A percentile compares a stretch with the other conserved stretches of the same genome.
These are phyloP conservation scores for Dastarcus helophoroides DNA, from an alignment of 2,888 invertebrate species.

Conservation along the genomic window DNA sequence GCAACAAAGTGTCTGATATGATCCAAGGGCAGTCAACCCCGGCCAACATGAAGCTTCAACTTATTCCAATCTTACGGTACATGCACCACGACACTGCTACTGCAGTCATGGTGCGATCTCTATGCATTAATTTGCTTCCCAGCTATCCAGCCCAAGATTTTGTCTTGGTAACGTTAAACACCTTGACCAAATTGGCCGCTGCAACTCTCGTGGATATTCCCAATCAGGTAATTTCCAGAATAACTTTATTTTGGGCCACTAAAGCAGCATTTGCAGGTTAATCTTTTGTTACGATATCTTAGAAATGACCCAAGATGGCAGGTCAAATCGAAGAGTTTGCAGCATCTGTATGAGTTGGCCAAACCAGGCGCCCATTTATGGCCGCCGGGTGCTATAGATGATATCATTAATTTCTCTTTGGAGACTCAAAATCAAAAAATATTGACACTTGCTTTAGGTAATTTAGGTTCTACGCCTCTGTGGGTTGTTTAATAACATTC, in stretches of 20 bases:
- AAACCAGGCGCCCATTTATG: conserved; percentile 67
- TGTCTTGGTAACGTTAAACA: conserved; percentile 70
- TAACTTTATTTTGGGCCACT: too few species aligned
- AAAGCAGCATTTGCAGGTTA: conserved; percentile 36
- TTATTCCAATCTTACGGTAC: conserved; percentile 83
- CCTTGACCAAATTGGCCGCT: conserved; percentile 77
- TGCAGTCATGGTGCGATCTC: conserved; percentile 53
- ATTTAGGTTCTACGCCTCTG: too few species aligned
- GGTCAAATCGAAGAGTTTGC: conserved; percentile 56
- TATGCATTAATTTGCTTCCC: conserved; percentile 61
- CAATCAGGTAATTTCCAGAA: conserved; percentile 65
- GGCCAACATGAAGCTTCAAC: conserved; percentile 78
- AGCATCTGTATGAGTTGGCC: conserved; percentile 57
- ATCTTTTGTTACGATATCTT: conserved; percentile 54
- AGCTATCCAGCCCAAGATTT: conserved; percentile 73
- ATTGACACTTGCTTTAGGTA: conserved; percentile 28
- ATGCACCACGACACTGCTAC: conserved; percentile 73
- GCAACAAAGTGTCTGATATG: conserved; percentile 91
- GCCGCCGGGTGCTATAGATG: conserved; percentile 46
- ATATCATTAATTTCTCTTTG: conserved; percentile 31
- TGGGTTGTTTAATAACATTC: neutral
- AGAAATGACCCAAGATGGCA: conserved; percentile 56
- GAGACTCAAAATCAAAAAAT: conserved; percentile 27
- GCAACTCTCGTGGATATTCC: conserved; percentile 85
- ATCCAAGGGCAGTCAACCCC: conserved; percentile 88